phyloP scores from a whole-genome alignment of 2,888 invertebrate genomes.

The Ophraella communa region DNA sequence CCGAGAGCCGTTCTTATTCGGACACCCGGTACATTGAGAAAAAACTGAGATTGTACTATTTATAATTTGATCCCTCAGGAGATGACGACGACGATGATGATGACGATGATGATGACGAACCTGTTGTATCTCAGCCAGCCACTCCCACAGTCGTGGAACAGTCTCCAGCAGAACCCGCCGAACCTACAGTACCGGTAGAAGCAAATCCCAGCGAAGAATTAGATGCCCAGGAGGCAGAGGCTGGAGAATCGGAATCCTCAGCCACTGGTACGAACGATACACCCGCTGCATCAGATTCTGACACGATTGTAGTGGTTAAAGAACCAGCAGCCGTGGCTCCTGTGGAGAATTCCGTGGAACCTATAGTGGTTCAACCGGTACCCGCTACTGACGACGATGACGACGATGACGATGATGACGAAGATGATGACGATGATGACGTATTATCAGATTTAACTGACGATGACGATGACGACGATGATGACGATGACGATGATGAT shows the following conservation, averaged over 20 bases:
- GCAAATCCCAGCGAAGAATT: conserved; percentile 53
- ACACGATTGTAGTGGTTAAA: conserved; percentile 51
- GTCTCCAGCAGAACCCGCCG: conserved; percentile 47
- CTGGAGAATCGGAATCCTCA: conserved; percentile 50
- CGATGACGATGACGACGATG: conserved; percentile 70
- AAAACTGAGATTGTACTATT: too few relatives aligned
- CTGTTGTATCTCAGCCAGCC: conserved; percentile 58
- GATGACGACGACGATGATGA: conserved; percentile 38
- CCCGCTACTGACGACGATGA: conserved; percentile 59
- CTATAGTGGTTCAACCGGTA: conserved; percentile 53
- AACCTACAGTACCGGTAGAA: conserved; percentile 52
- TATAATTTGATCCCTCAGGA: not conserved
- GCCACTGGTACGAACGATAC: conserved; percentile 34
- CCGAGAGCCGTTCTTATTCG: too few relatives aligned
- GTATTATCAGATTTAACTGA: conserved; percentile 56
- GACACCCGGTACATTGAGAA: too few relatives aligned
- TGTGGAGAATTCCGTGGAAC: conserved; percentile 50
- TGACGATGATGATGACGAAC: conserved; percentile 60
- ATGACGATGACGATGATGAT: conserved; percentile 71
- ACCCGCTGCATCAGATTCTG: conserved; percentile 24
- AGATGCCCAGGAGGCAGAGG: conserved; percentile 56
- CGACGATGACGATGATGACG: conserved; percentile 63
- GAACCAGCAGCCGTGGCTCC: conserved; percentile 51
- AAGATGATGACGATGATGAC: conserved; percentile 67
- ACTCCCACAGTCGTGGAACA: conserved; percentile 31